Evolutionary conservation across 1,140 invertebrate species (phyloP), one percentile per base, ranked within the genome.

Genomic region (Drosophila rhopaloa): DNA sequence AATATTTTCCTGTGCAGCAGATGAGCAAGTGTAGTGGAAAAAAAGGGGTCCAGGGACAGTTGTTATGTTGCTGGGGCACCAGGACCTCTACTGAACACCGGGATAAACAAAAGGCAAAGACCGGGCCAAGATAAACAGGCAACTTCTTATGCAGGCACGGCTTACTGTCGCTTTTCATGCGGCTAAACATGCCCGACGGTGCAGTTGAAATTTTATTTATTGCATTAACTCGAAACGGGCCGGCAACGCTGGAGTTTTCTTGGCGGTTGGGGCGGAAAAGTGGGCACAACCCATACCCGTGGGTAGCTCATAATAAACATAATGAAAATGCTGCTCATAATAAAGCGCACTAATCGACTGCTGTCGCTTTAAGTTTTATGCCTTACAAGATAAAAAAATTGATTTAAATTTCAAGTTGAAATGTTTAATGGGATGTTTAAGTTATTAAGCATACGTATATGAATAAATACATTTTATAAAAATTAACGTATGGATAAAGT

Each of bases 201-300:
- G 83, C 83, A 86, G 83, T 86, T 86, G 79, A 79, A 88, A 88
- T 88, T 86, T 88, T 86, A 86, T 86, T 86, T 86, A 86, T 86
- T 88, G 83, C 84, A 86, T 86, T 86, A 86, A 86, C 83, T 88
- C 86, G 83, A 89, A 83, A 79, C 63, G 50, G 16, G 29, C 29
- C 7, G 29, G 29, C 29, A 32, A 32, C 29, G 29, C 29, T 7
- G 41, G 14, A 14, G 47, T 40, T 29, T n/a, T 8, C 40, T 24
- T 44, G 19, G 38, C 40, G 48, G 56, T 63, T 9, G 44, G 47
- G n/a, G 1, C 27, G 48, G 50, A 16, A 53, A 53, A 53, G 50
- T 37, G 50, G 32, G 50, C 14, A 32, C 0, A 32, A 11, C 14
- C 13, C 5, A 8, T 14, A 37, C 50, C 50, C 32, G 50, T 37